Evolutionary conservation across 2,797 vertebrate species (phyloP), one percentile per base, ranked within the genome.

Genomic region (Enoplosus armatus): DNA sequence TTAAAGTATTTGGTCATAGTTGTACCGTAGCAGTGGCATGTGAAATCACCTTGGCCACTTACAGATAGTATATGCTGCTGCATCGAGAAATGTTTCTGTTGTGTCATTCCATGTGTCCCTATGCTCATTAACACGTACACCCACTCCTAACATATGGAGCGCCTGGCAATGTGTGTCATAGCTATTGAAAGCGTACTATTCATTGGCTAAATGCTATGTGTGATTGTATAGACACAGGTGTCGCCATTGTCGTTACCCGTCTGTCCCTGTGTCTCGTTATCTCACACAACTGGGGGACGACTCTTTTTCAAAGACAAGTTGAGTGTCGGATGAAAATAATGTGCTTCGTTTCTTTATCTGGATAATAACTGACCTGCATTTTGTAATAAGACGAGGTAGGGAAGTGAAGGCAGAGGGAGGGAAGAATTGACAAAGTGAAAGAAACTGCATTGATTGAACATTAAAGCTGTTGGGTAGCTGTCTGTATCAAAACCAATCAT

Each of bases 171-270:
- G 37, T 77, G 60, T 84, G 50, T 78, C n/a, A 22, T 60, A 56
- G 72, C 45, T 60, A 78, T 86, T 88, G 75, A 66, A 86, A 64
- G 53, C 20, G 0, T 71, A 72, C 27, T 72, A 54, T 83, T 77
- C 70, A 84, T 29, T 73, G 80, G 73, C 72, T 86, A 79, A 89
- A 87, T 50, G 65, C 65, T 73, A 51, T 20, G 77, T 84, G 80
- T 83, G 85, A 83, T 47, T 82, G 79, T 73, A 72, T 31, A 80
- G 80, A 75, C 87, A 82, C 83, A 89, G 70, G 88, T 91, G 85
- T 87, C n/a, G 4, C 82, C 72, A 45, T 85, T 22, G 41, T 66
- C 60, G 53, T 87, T 83, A 79, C 65, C 73, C 75, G 58, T 85
- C 72, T 88, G 77, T 85, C 61, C 78, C 69, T 27, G 31, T 4